Conservation (phyloP, 1,140 invertebrate species). For the Brachionus plicatilis region DNA sequence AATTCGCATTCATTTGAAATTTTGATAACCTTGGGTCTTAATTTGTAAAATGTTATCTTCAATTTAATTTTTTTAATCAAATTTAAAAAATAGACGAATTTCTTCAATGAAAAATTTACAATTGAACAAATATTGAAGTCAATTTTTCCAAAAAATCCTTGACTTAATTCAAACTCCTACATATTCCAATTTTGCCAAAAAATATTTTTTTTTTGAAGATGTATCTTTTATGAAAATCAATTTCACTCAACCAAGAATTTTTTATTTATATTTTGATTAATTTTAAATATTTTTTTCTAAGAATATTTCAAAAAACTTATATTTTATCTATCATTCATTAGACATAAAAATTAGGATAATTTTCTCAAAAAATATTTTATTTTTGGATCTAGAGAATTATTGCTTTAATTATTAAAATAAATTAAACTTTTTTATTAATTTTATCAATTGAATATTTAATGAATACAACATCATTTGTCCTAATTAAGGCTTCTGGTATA, state of each 20-base stretch:
- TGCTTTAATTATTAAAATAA: too few species aligned
- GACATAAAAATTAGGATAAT: not conserved
- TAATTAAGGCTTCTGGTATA: constrained; percentile 48
- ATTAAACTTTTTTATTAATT: too few species aligned
- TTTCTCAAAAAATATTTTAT: not conserved
- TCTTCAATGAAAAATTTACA: not conserved
- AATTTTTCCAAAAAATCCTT: not conserved
- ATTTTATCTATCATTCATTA: not conserved
- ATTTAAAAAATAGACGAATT: not conserved
- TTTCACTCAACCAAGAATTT: too few species aligned
- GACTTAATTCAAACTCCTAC: not conserved
- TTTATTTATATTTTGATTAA: too few species aligned
- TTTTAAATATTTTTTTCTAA: not conserved
- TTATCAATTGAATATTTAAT: constrained; percentile 41
- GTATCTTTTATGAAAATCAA: too few species aligned
- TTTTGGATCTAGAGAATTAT: not conserved
- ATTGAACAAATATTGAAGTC: not conserved
- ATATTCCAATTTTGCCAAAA: not conserved
- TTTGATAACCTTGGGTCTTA: not conserved
- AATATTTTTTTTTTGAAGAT: too few species aligned
- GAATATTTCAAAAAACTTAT: not conserved
- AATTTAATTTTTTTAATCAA: not conserved
- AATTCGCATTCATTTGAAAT: not conserved
- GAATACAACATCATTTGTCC: constrained; percentile 49
- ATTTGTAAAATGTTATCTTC: not conserved